Conservation (phyloP, 1,140 invertebrate genomes). For the Druon quercuslanigerum region DNA sequence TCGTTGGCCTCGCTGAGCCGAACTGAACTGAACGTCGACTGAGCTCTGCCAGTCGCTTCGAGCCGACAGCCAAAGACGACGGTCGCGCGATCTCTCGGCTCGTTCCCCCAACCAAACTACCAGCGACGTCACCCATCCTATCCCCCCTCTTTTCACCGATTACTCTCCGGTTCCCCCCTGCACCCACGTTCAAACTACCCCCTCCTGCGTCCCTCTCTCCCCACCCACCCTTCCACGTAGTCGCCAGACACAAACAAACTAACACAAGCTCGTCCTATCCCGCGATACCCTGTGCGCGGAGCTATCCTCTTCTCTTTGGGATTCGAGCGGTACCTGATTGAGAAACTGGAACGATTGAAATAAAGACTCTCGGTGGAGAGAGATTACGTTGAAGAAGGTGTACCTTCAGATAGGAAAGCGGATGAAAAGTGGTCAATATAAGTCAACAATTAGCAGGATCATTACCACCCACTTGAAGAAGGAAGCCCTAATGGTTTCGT, state of each 20-base stretch:
- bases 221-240: conserved; percentile 40
- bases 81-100: conserved; percentile 71
- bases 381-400: conserved; percentile 1
- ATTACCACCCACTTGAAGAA: too few relatives aligned
- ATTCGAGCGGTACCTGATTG: conserved; percentile 36
- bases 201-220: conserved; percentile 42
- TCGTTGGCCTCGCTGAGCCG: conserved; percentile 73
- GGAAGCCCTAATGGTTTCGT: too few relatives aligned
- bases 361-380: conserved; percentile 1
- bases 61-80: conserved; percentile 64
- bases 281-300: conserved; percentile 41
- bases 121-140: conserved; percentile 53
- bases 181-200: conserved; percentile 47
- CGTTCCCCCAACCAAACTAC: conserved; percentile 57
- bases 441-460: too few relatives aligned
- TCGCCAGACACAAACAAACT: conserved; percentile 51
- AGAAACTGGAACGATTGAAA: conserved; percentile 34
- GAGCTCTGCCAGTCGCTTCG: conserved; percentile 69
- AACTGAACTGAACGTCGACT: conserved; percentile 75
- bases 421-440: too few relatives aligned
- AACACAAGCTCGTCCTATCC: conserved; percentile 47
- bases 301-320: conserved; percentile 47
- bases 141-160: conserved; percentile 42
- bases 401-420: too few relatives aligned
- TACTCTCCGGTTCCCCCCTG: conserved; percentile 33